Conservation (phyloP, 2,888 invertebrate genomes). For the Eurois occulta region DNA sequence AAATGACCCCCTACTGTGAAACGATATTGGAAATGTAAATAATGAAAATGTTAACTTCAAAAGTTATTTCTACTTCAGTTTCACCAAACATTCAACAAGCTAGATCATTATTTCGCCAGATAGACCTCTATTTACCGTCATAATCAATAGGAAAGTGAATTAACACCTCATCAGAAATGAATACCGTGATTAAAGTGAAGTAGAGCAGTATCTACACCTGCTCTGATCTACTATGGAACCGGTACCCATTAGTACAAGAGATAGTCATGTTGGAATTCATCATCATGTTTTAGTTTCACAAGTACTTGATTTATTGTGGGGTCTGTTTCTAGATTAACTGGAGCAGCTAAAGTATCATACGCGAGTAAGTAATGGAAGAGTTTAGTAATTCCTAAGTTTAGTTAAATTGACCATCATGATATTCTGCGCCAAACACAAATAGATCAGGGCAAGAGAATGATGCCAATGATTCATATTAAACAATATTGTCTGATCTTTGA, state of each 20-base stretch:
- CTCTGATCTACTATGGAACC: slow-evolving; percentile 39
- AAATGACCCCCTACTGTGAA: background rate
- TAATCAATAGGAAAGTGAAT: slow-evolving; percentile 62
- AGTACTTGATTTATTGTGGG: slow-evolving; percentile 38
- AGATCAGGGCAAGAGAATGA: background rate
- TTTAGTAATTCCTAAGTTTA: background rate
- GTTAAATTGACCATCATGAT: background rate
- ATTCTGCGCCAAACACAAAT: background rate
- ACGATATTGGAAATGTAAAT: background rate
- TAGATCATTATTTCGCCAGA: background rate
- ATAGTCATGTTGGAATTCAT: slow-evolving; percentile 41
- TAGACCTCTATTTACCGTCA: slow-evolving; percentile 20
- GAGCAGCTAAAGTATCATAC: background rate
- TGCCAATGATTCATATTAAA: background rate
- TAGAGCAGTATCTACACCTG: slow-evolving; percentile 41
- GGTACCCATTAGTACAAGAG: slow-evolving; percentile 57
- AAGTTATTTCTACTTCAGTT: slow-evolving; percentile 1
- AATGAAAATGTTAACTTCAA: background rate
- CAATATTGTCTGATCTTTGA: background rate
- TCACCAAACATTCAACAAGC: slow-evolving; percentile 16
- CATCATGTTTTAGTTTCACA: slow-evolving; percentile 29
- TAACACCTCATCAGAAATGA: slow-evolving; percentile 58
- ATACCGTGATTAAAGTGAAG: slow-evolving; percentile 53
- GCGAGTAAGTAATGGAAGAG: background rate
- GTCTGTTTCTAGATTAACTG: slow-evolving; percentile 2